Percentiles rank a stretch among this genome's conserved stretches.
These are phyloP conservation scores for Exocentrus adspersus DNA, from an alignment of 2,888 invertebrate genomes.

Conservation along the genomic window DNA sequence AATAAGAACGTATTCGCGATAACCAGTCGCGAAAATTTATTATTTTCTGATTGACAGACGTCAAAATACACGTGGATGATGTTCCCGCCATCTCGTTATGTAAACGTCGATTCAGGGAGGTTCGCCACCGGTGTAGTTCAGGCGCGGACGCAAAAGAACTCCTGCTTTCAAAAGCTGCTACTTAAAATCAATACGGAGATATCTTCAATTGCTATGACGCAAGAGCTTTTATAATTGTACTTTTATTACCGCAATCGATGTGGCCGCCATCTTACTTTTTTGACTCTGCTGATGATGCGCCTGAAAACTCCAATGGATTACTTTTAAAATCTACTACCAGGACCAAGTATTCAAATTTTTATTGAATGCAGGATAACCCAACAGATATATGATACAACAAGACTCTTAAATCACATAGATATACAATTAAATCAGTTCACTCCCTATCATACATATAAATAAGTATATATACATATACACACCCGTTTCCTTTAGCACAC, in stretches of 20 bases:
- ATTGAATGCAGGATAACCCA: not conserved
- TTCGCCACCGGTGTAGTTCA: constrained; percentile 34
- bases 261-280: constrained; percentile 14
- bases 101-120: constrained; percentile 42
- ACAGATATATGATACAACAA: constrained; percentile 12
- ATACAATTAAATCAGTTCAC: constrained; percentile 24
- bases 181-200: constrained; percentile 52
- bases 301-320: no score
- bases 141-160: constrained; percentile 41
- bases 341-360: not conserved
- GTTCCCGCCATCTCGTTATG: constrained; percentile 57
- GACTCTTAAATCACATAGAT: constrained; percentile 3
- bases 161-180: constrained; percentile 39
- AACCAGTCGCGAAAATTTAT: constrained; percentile 17
- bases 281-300: not conserved
- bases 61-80: constrained; percentile 57
- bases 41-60: constrained; percentile 55
- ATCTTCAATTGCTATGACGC: constrained; percentile 49
- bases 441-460: constrained; percentile 7
- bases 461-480: not conserved
- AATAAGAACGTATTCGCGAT: not conserved
- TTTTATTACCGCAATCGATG: constrained; percentile 48
- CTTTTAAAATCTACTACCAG: not conserved
- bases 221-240: constrained; percentile 44
- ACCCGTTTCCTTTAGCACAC: no score